phyloP scores from a whole-genome alignment of 2,888 invertebrate genomes.

The Drosophila colorata region DNA sequence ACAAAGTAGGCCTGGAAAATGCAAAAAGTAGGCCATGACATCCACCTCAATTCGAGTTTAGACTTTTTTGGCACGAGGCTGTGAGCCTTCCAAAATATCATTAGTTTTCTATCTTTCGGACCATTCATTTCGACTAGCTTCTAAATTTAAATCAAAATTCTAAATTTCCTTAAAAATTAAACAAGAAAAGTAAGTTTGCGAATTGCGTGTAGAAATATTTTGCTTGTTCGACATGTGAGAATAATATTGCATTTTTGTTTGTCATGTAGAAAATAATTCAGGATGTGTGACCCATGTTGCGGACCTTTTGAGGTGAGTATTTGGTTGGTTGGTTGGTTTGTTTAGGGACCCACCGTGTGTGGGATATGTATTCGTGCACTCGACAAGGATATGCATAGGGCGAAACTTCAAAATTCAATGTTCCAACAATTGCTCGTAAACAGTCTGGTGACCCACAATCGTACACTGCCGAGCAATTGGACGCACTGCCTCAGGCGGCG shows the following conservation, averaged over 20 bases:
- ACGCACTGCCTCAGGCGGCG: slow-evolving; percentile 78
- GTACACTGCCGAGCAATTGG: too few species aligned
- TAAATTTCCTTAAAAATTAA: slow-evolving; percentile 33
- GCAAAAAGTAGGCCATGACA: slow-evolving; percentile 38
- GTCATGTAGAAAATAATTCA: slow-evolving; percentile 47
- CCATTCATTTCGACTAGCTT: slow-evolving; percentile 63
- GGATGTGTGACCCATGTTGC: slow-evolving; percentile 83
- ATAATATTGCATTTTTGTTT: neutral
- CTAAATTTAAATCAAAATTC: slow-evolving; percentile 49
- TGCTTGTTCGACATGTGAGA: neutral
- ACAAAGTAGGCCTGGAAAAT: slow-evolving; percentile 9
- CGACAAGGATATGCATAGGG: slow-evolving; percentile 14
- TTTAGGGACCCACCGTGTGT: too few species aligned
- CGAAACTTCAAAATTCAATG: too few species aligned
- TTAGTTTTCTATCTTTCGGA: slow-evolving; percentile 68
- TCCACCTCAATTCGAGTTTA: neutral
- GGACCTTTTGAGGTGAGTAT: slow-evolving; percentile 84
- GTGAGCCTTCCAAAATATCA: slow-evolving; percentile 29
- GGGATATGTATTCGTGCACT: slow-evolving; percentile 4
- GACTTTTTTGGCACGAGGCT: neutral
- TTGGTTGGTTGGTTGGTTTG: neutral
- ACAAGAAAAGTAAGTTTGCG: slow-evolving; percentile 37
- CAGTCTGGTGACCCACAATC: too few species aligned
- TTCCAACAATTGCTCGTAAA: too few species aligned
- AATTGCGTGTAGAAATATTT: neutral